Base-by-base conservation (phyloP, 1,140 invertebrate species). In the Hylyphantes graminicola region DNA sequence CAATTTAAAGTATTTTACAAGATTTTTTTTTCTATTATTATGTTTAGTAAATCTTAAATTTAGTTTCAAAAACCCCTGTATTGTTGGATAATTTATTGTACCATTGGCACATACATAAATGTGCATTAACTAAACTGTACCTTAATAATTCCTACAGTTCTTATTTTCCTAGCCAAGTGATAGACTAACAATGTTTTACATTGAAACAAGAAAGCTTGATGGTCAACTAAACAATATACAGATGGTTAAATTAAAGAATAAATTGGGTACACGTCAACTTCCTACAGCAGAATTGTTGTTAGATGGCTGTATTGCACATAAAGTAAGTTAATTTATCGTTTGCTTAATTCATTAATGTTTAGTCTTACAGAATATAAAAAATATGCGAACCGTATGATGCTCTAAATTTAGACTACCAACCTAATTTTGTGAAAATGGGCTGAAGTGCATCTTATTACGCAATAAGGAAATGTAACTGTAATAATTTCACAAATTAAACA, bases 211-310 rank as follows among this genome's bases (percentile, higher is more conserved):
- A 53, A 87, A 88, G 50, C 87, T 89, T 21, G 87, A 90, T 74
- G 90, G 90, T 19, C 82, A 88, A 11, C 87, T 92, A 55, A 93
- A 93, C 86, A 90, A 91, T 70, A 92, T 93, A 73, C 89, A 93
- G 84, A 90, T 93, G 61, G 87, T 92, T 61, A 90, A 89, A 77
- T 86, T 93, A 76, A 93, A 93, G 87, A 90, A 93, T 85, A 93
- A 93, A 88, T 87, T 93, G 11, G 92, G 92, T 53, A 93, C 92
- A 2, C 87, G 90, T 73, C 92, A 93, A 86, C 86, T 93, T n/a
- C 93, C 92, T 17, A 93, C 92, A 7, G 92, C 92, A 7, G 92
- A 93, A 86, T 87, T 93, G 7, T 87, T 93, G 12, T 87, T 93
- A 7, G 90, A 93, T 88, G 92, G 92, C 15, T 88, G 90, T 15